A percentile compares a stretch with the other conserved stretches of the same genome.
Evolutionary conservation across 2,888 invertebrate species (phyloP).

Genomic region (Tachina lurida): DNA sequence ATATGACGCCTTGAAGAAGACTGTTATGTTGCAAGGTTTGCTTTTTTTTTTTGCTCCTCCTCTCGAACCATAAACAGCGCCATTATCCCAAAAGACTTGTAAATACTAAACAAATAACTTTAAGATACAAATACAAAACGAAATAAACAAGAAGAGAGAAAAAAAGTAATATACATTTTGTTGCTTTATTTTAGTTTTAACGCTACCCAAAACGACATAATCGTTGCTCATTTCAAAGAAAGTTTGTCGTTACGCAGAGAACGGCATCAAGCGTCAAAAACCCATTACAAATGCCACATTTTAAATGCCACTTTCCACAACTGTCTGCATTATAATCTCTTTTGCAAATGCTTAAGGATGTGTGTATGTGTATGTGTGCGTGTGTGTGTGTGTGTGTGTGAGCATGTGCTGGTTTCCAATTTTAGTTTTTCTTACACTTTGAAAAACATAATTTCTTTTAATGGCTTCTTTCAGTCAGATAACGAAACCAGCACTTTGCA

Average conservation of each 20-base stretch:
- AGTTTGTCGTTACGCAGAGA: conserved; percentile 57
- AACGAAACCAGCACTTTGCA: conserved; percentile 74
- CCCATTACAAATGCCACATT: conserved; percentile 63
- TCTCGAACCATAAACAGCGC: conserved; percentile 46
- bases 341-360: background rate
- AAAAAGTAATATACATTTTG: conserved; percentile 74
- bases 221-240: conserved; percentile 82
- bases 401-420: conserved; percentile 73
- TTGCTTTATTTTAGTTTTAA: conserved; percentile 71
- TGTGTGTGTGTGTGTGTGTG: background rate
- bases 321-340: conserved; percentile 63
- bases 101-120: conserved; percentile 82
- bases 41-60: background rate
- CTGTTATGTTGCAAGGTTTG: conserved; percentile 17
- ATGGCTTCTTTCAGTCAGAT: conserved; percentile 80
- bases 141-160: conserved; percentile 15
- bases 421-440: conserved; percentile 78
- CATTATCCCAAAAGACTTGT: conserved; percentile 80
- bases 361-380: background rate
- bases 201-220: conserved; percentile 77
- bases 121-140: conserved; percentile 45
- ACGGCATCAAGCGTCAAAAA: conserved; percentile 63
- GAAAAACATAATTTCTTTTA: conserved; percentile 81
- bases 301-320: conserved; percentile 62
- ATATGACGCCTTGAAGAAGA: conserved; percentile 67